phyloP scores from a whole-genome alignment of 92 coral and sea anemone species.

The Umimayanthus chanpuru region DNA sequence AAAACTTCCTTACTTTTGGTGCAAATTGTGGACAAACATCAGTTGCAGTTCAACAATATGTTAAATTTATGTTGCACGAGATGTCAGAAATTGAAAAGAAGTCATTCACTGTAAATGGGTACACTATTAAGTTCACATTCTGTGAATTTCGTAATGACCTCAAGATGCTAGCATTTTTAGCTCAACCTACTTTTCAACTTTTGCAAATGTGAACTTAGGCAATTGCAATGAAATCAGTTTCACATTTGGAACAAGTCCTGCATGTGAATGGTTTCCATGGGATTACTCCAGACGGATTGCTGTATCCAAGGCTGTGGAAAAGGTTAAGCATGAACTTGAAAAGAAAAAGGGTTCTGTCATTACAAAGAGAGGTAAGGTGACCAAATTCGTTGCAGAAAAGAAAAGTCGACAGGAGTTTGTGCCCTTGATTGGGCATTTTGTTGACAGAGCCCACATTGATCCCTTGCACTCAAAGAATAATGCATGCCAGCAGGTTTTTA shows the following conservation, averaged over 20 bases:
- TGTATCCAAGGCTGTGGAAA: slow-evolving; percentile 33
- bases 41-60: too few species aligned
- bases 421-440: slow-evolving; percentile 18
- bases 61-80: too few species aligned
- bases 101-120: slow-evolving; percentile 58
- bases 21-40: slow-evolving; percentile 69
- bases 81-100: slow-evolving; percentile 72
- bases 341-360: neutral
- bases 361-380: slow-evolving; percentile 29
- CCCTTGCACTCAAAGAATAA: slow-evolving; percentile 33
- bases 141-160: too few species aligned
- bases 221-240: neutral
- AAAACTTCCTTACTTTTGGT: slow-evolving; percentile 68
- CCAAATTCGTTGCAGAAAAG: too few species aligned
- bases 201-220: too few species aligned
- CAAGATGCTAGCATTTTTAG: too few species aligned
- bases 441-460: neutral
- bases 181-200: too few species aligned
- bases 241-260: slow-evolving; percentile 33
- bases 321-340: slow-evolving; percentile 30
- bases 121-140: too few species aligned
- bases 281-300: slow-evolving; percentile 28
- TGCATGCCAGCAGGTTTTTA: slow-evolving; percentile 37
- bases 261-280: slow-evolving; percentile 48
- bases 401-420: too few species aligned